Evolutionary conservation across 1,140 invertebrate genomes (phyloP).

Genomic region (Hylaeus anthracinus): DNA sequence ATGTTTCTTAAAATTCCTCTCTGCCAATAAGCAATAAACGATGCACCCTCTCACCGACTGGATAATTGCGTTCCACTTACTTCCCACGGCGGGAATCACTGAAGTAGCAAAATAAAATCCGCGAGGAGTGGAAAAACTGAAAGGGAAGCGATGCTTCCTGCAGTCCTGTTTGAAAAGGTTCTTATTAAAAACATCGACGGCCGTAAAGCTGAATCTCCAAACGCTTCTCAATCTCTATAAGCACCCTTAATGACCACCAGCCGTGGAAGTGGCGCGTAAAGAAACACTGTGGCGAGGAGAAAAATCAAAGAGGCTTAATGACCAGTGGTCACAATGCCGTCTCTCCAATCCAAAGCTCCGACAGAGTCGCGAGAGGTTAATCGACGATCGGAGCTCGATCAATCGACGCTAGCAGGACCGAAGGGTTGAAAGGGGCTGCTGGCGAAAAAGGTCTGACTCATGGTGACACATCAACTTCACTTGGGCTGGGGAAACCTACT

Average conservation of each 20-base stretch:
- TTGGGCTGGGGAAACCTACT: not conserved
- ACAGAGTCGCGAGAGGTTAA: conserved; percentile 6
- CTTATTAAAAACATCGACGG: not conserved
- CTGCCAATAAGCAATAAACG: too few relatives aligned
- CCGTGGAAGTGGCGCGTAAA: conserved; percentile 12
- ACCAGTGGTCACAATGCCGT: conserved; percentile 13
- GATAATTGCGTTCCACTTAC: not conserved
- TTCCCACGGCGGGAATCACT: not conserved
- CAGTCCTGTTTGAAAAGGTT: not conserved
- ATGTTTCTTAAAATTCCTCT: too few relatives aligned
- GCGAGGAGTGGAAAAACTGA: not conserved
- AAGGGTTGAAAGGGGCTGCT: not conserved
- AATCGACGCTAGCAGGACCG: not conserved
- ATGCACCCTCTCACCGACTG: too few relatives aligned
- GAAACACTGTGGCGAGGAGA: not conserved
- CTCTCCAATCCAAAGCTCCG: not conserved
- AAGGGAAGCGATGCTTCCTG: not conserved
- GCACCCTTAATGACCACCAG: conserved; percentile 19
- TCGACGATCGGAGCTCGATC: conserved; percentile 7
- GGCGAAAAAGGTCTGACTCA: not conserved
- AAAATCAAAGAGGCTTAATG: conserved; percentile 18
- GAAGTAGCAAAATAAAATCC: not conserved
- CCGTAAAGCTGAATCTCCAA: not conserved
- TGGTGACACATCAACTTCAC: not conserved
- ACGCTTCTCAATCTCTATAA: not conserved